Percentiles rank a stretch among this genome's conserved stretches.
Conservation (phyloP, 1,140 invertebrate genomes). For the Ectropis grisescens region DNA sequence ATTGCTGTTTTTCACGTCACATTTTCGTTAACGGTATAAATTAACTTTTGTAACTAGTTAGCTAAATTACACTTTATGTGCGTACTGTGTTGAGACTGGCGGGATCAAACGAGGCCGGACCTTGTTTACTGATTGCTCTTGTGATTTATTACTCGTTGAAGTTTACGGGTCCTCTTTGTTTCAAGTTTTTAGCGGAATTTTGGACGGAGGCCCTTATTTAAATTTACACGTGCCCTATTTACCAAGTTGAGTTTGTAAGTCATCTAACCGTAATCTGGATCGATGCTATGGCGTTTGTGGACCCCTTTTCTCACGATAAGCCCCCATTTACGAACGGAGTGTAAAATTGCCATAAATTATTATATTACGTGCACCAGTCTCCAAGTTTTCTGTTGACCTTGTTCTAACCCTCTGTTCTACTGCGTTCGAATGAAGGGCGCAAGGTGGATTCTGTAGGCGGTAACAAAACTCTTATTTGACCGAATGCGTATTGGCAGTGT, state of each 20-base stretch:
- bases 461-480: slow-evolving; percentile 15
- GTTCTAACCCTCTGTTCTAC: slow-evolving; percentile 18
- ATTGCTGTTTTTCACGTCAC: too few species aligned
- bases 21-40: too few species aligned
- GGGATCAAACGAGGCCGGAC: slow-evolving; percentile 4
- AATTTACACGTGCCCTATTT: slow-evolving; percentile 13
- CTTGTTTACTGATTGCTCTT: slow-evolving; percentile 12
- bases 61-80: too few species aligned
- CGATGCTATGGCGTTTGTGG: slow-evolving; percentile 8
- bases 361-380: slow-evolving; percentile 2
- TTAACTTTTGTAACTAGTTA: too few species aligned
- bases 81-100: too few species aligned
- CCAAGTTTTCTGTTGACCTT: slow-evolving; percentile 23
- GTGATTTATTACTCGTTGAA: slow-evolving; percentile 15
- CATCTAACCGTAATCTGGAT: slow-evolving; percentile 16
- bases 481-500: slow-evolving; percentile 4
- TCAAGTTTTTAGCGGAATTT: slow-evolving; percentile 13
- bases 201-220: too few species aligned
- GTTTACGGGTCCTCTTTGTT: slow-evolving; percentile 8
- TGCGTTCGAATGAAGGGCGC: slow-evolving; percentile 19
- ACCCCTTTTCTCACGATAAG: slow-evolving; percentile 18
- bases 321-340: slow-evolving; percentile 3
- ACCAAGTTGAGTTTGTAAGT: slow-evolving; percentile 22
- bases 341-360: slow-evolving; percentile 22
- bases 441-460: slow-evolving; percentile 17